Percentiles rank a stretch among this genome's conserved stretches.
Evolutionary conservation across 1,140 invertebrate species (phyloP).

Genomic region (Musca vetustissima): DNA sequence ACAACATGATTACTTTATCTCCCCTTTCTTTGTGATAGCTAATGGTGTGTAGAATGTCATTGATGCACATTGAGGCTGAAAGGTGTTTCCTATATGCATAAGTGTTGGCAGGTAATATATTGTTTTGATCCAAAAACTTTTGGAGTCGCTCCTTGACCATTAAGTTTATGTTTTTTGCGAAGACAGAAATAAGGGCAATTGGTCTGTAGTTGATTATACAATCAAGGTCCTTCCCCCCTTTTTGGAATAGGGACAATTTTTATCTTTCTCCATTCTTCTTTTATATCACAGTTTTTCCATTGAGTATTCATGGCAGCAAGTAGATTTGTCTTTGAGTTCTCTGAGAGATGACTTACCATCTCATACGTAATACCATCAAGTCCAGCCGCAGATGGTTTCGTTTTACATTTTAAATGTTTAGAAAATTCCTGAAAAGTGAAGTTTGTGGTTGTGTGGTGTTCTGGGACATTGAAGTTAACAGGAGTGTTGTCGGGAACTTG

Average conservation of each 20-base stretch:
- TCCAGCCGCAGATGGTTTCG: not conserved
- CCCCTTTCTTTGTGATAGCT: no score
- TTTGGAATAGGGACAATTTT: no score
- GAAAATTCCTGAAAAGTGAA: no score
- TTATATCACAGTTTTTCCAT: no score
- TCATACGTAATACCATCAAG: not conserved
- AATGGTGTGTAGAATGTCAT: not conserved
- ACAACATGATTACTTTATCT: not conserved
- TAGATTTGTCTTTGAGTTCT: not conserved
- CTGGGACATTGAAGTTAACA: no score
- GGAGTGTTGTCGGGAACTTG: no score
- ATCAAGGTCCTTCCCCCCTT: not conserved
- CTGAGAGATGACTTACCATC: not conserved
- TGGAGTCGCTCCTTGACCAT: not conserved
- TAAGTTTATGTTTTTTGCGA: not conserved
- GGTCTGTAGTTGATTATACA: no score
- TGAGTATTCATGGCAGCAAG: no score
- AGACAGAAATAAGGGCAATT: no score
- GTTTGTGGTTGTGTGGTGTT: no score
- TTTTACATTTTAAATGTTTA: not conserved
- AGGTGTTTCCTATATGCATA: slow-evolving; percentile 1
- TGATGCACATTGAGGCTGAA: slow-evolving; percentile 4
- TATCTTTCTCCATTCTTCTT: no score
- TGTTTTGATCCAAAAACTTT: not conserved
- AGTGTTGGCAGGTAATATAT: not conserved